Evolutionary conservation across 2,113 vertebrate species (phyloP).

Genomic region (Perca schrenkii): DNA sequence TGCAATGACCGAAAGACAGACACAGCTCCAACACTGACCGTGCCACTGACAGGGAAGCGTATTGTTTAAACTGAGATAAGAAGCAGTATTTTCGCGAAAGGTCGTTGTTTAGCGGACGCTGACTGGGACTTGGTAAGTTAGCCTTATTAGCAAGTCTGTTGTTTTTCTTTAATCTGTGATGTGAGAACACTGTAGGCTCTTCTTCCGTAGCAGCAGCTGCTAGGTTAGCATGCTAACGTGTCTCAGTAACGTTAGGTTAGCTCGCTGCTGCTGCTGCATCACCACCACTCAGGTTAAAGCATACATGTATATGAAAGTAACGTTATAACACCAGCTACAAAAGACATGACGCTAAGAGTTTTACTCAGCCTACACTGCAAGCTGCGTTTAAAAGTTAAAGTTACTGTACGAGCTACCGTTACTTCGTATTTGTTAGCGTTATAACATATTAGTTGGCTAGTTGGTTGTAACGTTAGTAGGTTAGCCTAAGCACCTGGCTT

Average conservation of each 20-base stretch:
- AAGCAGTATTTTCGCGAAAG: background rate
- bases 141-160: background rate
- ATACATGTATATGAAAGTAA: no score
- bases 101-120: background rate
- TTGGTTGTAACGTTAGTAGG: background rate
- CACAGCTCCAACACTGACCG: background rate
- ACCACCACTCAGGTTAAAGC: slow-evolving; percentile 16
- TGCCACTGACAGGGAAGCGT: background rate
- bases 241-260: slow-evolving; percentile 36
- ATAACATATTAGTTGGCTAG: background rate
- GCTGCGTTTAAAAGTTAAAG: background rate
- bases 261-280: slow-evolving; percentile 7
- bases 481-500: background rate
- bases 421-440: background rate
- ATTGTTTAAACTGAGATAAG: background rate
- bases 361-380: background rate
- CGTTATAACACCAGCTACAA: background rate
- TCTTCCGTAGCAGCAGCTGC: slow-evolving; percentile 73
- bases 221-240: slow-evolving; percentile 64
- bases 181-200: slow-evolving; percentile 20
- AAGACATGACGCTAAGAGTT: background rate
- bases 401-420: background rate
- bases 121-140: slow-evolving; percentile 36
- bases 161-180: background rate
- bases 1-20: slow-evolving; percentile 45